Base-by-base conservation (phyloP, 37 sponge, comb jelly and placozoan genomes). In the Spongilla lacustris region DNA sequence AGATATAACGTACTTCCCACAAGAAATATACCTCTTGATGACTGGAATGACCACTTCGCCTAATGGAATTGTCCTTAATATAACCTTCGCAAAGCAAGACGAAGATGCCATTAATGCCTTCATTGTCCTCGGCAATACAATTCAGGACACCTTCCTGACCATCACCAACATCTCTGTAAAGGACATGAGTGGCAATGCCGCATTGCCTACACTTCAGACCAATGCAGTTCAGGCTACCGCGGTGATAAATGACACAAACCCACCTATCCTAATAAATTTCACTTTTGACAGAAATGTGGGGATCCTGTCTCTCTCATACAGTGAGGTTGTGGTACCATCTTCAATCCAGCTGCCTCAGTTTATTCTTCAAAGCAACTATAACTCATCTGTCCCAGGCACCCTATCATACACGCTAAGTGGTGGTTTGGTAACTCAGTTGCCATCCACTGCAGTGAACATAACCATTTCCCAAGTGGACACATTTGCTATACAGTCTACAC, bases 241-340 rank as follows among this genome's bases (percentile, higher is more conserved):
- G 36, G 91, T 93, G 21, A 70, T 75, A 78, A 79, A 73, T 13
- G 95, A 97, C 87, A 90, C 76, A 26, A 93, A 85, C 77, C 77
- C 92, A n/a, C 97, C 97, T 38, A n/a, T 75, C 0, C 86, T 97
- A 4, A 26, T 67, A 24, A 76, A 76, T 71, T 97, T 84, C 78
- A 36, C 71, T 19, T 76, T 97, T 21, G 93, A 97, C 83, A 85
- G 88, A 84, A 84, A 91, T 50, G 36, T 46, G 1, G 97, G 95
- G 35, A 38, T 90, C 4, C 79, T 97, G 32, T 73, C 79, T 36
- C 75, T 97, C n/a, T 88, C 95, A 3, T 97, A 93, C 79, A 78
- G 86, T 69, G 97, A 97, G 81, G 95, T 92, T 69, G 92, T 97
- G 38, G 35, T 94, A 13, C 75, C 90, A 19, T 75, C 50, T 35